phyloP scores from a whole-genome alignment of 2,888 invertebrate species.

The Nymphalis c-album region DNA sequence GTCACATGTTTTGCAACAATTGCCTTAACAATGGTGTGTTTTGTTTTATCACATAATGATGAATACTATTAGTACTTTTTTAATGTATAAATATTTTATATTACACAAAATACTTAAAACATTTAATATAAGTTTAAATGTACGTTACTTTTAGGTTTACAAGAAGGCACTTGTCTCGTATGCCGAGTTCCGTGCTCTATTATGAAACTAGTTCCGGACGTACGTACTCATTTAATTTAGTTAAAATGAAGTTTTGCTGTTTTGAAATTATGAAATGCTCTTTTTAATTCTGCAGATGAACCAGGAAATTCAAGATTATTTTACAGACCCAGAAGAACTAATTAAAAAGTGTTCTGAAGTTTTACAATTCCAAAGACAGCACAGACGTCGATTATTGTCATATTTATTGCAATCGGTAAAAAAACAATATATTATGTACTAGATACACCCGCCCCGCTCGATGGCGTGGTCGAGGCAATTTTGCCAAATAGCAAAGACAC shows the following conservation, averaged over 20 bases:
- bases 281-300: conserved; percentile 65
- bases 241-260: conserved; percentile 17
- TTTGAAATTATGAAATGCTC: conserved; percentile 8
- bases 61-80: neutral
- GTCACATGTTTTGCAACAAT: conserved; percentile 78
- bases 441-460: too few relatives aligned
- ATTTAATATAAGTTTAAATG: neutral
- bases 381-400: conserved; percentile 69
- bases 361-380: conserved; percentile 75
- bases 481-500: too few relatives aligned
- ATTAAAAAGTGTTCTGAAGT: conserved; percentile 74
- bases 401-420: conserved; percentile 76
- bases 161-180: conserved; percentile 71
- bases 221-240: conserved; percentile 46
- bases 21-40: conserved; percentile 70
- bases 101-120: neutral
- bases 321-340: conserved; percentile 77
- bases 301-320: conserved; percentile 76
- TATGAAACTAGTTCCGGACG: conserved; percentile 75
- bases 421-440: neutral
- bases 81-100: conserved; percentile 13
- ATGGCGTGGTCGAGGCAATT: too few relatives aligned
- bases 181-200: conserved; percentile 72
- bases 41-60: conserved; percentile 17
- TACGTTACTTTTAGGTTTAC: conserved; percentile 54